phyloP scores from a whole-genome alignment of 2,888 invertebrate species.

The Diploptera punctata region DNA sequence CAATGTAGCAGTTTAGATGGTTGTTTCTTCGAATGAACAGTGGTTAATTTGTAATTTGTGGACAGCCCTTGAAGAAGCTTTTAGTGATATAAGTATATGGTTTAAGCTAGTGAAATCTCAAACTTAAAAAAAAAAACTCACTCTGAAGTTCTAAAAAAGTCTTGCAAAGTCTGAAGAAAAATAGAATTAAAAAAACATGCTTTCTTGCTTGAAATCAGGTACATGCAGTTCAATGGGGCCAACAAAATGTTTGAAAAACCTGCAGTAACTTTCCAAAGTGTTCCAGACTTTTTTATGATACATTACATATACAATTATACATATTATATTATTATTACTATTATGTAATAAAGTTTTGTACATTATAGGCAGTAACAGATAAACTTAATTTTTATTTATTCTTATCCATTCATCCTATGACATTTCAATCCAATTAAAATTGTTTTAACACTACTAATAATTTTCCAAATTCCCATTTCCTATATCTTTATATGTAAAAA shows the following conservation, averaged over 20 bases:
- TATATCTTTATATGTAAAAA: too few relatives aligned
- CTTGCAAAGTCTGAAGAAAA: not conserved
- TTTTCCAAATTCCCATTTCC: too few relatives aligned
- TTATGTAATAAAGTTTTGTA: conserved; percentile 27
- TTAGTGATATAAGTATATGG: not conserved
- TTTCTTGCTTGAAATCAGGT: conserved; percentile 3
- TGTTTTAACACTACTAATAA: too few relatives aligned
- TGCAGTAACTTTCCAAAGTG: conserved; percentile 15
- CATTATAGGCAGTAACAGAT: conserved; percentile 13
- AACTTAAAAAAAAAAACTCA: too few relatives aligned
- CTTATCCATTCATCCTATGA: too few relatives aligned
- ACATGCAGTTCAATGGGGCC: conserved; percentile 23
- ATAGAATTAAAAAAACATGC: not conserved
- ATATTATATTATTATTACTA: conserved; percentile 15
- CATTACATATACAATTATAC: conserved; percentile 23
- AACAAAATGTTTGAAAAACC: conserved; percentile 24
- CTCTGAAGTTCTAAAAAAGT: not conserved
- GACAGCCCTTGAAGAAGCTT: conserved; percentile 8
- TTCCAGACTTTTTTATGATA: conserved; percentile 29
- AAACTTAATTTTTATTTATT: not conserved
- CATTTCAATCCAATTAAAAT: too few relatives aligned
- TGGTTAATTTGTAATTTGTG: not conserved
- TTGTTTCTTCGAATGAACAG: not conserved
- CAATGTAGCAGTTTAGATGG: not conserved
- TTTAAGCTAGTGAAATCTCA: conserved; percentile 4